Evolutionary conservation across 1,140 invertebrate species (phyloP).

Genomic region (Meloidogyne hapla): DNA sequence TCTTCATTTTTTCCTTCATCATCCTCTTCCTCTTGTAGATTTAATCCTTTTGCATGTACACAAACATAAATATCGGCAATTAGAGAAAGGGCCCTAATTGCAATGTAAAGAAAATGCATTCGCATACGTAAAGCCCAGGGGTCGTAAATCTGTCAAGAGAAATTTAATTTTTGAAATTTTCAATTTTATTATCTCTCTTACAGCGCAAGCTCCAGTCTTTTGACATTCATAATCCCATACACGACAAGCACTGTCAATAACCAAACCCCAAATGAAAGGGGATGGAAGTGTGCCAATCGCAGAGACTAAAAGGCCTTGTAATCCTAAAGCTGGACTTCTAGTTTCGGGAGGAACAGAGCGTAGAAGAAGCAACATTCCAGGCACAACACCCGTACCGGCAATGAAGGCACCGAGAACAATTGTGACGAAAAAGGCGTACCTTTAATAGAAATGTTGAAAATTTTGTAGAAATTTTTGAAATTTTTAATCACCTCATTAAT

Average conservation of each 20-base stretch:
- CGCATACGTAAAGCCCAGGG: not conserved
- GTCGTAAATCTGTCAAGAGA: constrained; percentile 9
- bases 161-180: constrained; percentile 40
- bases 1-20: not conserved
- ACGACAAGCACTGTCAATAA: constrained; percentile 64
- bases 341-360: constrained; percentile 57
- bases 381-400: constrained; percentile 57
- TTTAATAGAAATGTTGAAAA: too few relatives aligned
- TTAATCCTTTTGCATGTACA: constrained; percentile 34
- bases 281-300: constrained; percentile 64
- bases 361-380: constrained; percentile 60
- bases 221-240: constrained; percentile 63
- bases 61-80: constrained; percentile 34
- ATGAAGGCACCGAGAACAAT: constrained; percentile 55
- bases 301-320: constrained; percentile 61
- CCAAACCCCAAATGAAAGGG: constrained; percentile 64
- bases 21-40: constrained; percentile 22
- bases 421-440: constrained; percentile 45
- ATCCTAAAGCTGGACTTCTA: constrained; percentile 58
- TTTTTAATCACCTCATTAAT: constrained; percentile 20
- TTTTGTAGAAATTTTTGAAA: too few relatives aligned
- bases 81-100: constrained; percentile 24
- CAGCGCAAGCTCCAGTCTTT: constrained; percentile 59
- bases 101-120: constrained; percentile 34
- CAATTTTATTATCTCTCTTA: constrained; percentile 61